These are phyloP conservation scores for Apamea monoglypha DNA, from an alignment of 2,888 invertebrate genomes.

Conservation along the genomic window DNA sequence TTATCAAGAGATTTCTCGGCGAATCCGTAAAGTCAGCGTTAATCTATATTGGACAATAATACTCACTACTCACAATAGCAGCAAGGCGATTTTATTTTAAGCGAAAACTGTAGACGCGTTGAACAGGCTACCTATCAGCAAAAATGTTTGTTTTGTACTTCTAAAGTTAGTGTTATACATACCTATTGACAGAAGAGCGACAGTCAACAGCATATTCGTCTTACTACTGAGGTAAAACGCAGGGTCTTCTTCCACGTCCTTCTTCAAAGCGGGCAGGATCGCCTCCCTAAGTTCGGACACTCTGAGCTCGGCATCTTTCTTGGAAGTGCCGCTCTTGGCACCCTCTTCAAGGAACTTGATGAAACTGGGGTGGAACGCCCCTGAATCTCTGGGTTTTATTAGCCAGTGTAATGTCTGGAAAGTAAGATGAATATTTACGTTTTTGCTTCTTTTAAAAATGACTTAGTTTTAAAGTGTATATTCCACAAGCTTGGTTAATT, in stretches of 20 bases:
- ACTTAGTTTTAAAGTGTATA: neutral
- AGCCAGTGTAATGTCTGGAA: conserved; percentile 94
- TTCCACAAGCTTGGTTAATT: neutral
- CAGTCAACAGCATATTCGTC: conserved; percentile 92
- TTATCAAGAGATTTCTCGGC: too few relatives aligned
- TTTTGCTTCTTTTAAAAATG: neutral
- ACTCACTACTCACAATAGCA: too few relatives aligned
- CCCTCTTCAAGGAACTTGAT: conserved; percentile 94
- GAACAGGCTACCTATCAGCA: too few relatives aligned
- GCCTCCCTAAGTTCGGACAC: conserved; percentile 92
- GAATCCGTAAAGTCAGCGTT: too few relatives aligned
- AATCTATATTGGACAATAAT: too few relatives aligned
- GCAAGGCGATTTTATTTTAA: too few relatives aligned
- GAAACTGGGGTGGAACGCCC: conserved; percentile 95
- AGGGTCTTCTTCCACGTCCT: conserved; percentile 90
- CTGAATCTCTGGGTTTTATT: conserved; percentile 94
- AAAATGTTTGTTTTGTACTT: neutral
- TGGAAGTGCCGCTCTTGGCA: conserved; percentile 92
- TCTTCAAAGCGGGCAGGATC: conserved; percentile 91
- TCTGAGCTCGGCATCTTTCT: conserved; percentile 92
- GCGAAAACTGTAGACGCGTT: too few relatives aligned
- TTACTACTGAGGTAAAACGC: conserved; percentile 93
- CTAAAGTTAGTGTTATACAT: conserved; percentile 54
- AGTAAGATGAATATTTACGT: neutral
- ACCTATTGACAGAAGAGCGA: conserved; percentile 93